Evolutionary conservation across 2,113 vertebrate species (phyloP).

Genomic region (Fregetta grallaria): DNA sequence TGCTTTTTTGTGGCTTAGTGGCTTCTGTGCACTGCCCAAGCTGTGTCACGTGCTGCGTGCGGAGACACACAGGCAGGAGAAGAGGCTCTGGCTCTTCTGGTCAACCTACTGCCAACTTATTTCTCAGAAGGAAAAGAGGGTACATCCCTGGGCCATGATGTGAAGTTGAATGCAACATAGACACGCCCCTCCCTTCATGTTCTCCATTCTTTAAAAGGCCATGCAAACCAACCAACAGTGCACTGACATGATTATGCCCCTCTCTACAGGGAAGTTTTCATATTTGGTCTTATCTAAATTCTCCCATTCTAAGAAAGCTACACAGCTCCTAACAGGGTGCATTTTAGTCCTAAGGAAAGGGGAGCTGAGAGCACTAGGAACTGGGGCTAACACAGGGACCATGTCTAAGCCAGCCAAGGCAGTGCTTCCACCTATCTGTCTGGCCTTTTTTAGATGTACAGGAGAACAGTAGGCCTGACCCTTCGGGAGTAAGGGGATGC

Average conservation of each 20-base stretch:
- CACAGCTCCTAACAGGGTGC: not conserved
- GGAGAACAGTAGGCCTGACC: not conserved
- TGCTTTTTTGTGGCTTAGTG: slow-evolving; percentile 6
- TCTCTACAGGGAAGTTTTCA: not conserved
- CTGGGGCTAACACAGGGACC: not conserved
- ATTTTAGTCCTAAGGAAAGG: not conserved
- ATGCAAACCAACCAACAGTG: not conserved
- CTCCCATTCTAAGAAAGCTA: not conserved
- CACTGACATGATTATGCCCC: not conserved
- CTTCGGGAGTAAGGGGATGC: not conserved
- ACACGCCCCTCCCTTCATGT: not conserved
- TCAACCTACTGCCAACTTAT: not conserved
- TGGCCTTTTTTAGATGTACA: not conserved
- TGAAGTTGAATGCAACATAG: not conserved
- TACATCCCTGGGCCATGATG: not conserved
- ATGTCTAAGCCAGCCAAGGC: not conserved
- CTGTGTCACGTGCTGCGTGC: not conserved
- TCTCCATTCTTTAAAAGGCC: not conserved
- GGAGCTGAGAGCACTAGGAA: not conserved
- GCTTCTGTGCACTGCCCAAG: not conserved
- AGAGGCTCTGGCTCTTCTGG: not conserved
- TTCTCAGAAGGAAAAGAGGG: not conserved
- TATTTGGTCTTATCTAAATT: not conserved
- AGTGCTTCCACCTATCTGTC: not conserved
- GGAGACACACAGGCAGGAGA: not conserved